phyloP scores from a whole-genome alignment of 2,888 invertebrate genomes.

The Platerodrilus igneus region DNA sequence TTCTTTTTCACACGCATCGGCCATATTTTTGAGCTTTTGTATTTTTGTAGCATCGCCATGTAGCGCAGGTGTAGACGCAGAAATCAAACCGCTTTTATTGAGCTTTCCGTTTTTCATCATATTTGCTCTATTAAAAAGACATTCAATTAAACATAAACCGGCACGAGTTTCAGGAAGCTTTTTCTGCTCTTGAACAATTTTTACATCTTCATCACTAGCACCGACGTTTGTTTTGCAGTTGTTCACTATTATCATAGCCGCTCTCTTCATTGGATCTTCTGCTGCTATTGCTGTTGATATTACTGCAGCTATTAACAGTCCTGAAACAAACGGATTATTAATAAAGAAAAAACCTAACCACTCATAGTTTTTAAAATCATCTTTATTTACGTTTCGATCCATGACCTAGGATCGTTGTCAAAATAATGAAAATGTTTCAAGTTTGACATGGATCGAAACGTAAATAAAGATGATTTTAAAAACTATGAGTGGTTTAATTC shows the following conservation, averaged over 20 bases:
- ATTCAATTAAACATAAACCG: conserved; percentile 41
- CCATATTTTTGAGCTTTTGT: conserved; percentile 34
- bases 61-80: conserved; percentile 34
- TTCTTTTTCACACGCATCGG: conserved; percentile 38
- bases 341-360: not conserved
- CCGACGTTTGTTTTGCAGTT: conserved; percentile 38
- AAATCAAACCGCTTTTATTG: conserved; percentile 37
- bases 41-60: conserved; percentile 35
- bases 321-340: conserved; percentile 3
- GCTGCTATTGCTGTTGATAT: not conserved
- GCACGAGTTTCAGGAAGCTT: conserved; percentile 38
- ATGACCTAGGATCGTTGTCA: too few species aligned
- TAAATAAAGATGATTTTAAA: too few species aligned
- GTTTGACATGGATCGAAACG: too few species aligned
- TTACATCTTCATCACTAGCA: conserved; percentile 39
- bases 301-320: conserved; percentile 6
- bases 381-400: too few species aligned
- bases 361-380: too few species aligned
- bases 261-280: conserved; percentile 25
- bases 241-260: conserved; percentile 26
- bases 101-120: conserved; percentile 42
- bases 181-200: conserved; percentile 31
- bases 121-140: conserved; percentile 37
- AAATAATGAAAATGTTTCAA: too few species aligned
- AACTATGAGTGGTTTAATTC: too few species aligned